These are phyloP conservation scores for Trichomycterus rosablanca DNA, from an alignment of 2,113 vertebrate species.

Conservation along the genomic window DNA sequence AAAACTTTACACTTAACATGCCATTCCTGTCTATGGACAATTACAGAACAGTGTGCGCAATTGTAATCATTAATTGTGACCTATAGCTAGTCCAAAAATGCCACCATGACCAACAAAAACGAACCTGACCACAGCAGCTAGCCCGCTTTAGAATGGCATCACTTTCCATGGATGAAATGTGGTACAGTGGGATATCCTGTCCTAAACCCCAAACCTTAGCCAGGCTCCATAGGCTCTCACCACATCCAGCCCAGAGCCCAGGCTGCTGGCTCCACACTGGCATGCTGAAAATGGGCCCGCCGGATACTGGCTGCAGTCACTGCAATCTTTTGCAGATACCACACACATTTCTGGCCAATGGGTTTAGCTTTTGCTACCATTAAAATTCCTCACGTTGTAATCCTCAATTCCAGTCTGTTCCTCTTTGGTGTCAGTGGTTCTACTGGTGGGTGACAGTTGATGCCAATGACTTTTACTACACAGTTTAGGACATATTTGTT, in stretches of 20 bases:
- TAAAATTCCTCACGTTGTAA: slow-evolving; percentile 84
- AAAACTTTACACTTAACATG: too few relatives aligned
- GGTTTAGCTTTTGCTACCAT: slow-evolving; percentile 82
- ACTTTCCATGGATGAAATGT: slow-evolving; percentile 12
- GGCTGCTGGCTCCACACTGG: slow-evolving; percentile 62
- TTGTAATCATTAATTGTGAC: not conserved
- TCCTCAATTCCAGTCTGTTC: slow-evolving; percentile 72
- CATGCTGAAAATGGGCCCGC: slow-evolving; percentile 74
- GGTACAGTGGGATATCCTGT: slow-evolving; percentile 34
- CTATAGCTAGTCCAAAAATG: not conserved
- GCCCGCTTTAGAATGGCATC: slow-evolving; percentile 6
- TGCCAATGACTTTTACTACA: too few relatives aligned
- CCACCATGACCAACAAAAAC: not conserved
- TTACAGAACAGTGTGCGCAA: not conserved
- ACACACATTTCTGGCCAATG: slow-evolving; percentile 75
- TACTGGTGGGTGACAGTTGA: too few relatives aligned
- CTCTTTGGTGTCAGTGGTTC: slow-evolving; percentile 65
- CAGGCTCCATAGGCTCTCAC: slow-evolving; percentile 32
- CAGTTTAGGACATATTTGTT: too few relatives aligned
- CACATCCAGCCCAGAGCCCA: slow-evolving; percentile 46
- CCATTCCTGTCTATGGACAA: not conserved
- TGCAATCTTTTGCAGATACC: slow-evolving; percentile 62
- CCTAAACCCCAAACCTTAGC: slow-evolving; percentile 40
- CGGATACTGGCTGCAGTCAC: slow-evolving; percentile 70
- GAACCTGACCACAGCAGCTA: slow-evolving; percentile 23